Percentiles rank a stretch among this genome's conserved stretches.
phyloP scores from a whole-genome alignment of 2,888 invertebrate species.

The Onthophagus sagittarius region DNA sequence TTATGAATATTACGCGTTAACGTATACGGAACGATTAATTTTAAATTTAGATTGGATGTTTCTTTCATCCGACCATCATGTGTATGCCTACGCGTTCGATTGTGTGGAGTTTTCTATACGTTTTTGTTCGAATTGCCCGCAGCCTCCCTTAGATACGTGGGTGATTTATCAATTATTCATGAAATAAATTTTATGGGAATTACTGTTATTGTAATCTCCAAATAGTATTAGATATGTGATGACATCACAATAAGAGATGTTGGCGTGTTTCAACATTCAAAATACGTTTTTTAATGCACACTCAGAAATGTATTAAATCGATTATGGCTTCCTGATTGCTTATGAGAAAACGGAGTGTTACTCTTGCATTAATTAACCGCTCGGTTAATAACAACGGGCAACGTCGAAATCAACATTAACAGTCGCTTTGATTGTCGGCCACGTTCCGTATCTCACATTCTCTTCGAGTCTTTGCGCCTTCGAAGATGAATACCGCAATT shows the following conservation, averaged over 20 bases:
- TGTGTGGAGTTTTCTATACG: conserved; percentile 20
- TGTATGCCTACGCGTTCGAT: conserved; percentile 16
- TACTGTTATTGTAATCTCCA: conserved; percentile 21
- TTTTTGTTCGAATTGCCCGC: conserved; percentile 15
- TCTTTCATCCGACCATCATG: conserved; percentile 16
- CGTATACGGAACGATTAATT: conserved; percentile 16
- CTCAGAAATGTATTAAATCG: not conserved
- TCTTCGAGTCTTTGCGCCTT: not conserved
- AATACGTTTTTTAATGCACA: not conserved
- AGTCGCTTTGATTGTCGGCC: not conserved
- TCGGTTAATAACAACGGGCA: not conserved
- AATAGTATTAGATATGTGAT: not conserved
- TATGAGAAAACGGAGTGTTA: not conserved
- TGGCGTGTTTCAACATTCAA: not conserved
- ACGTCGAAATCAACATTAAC: not conserved
- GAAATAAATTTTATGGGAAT: conserved; percentile 23
- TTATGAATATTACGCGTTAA: conserved; percentile 6
- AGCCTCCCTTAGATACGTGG: conserved; percentile 11
- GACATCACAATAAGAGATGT: not conserved
- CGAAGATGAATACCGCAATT: conserved; percentile 10
- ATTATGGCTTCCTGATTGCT: too few relatives aligned
- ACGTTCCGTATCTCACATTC: not conserved
- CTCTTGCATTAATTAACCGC: not conserved
- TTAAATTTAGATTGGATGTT: conserved; percentile 20
- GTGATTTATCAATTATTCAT: conserved; percentile 20